Conservation (phyloP, 2,797 vertebrate genomes). For the Cossypha dichroa region DNA sequence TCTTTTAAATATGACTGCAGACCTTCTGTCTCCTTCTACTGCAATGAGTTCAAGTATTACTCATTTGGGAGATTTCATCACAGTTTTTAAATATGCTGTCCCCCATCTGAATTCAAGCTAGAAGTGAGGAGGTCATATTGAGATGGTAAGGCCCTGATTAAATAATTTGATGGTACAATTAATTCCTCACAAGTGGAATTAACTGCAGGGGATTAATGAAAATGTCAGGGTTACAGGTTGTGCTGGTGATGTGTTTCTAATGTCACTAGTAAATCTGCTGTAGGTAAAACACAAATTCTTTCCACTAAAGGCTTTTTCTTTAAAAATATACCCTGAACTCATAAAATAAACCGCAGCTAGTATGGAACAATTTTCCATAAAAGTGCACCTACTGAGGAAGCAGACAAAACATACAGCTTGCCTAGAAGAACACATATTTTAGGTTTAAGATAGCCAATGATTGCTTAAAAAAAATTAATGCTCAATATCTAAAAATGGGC, state of each 20-base stretch:
- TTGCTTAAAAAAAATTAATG: not conserved
- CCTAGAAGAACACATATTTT: not conserved
- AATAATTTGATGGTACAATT: constrained; percentile 58
- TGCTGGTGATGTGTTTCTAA: constrained; percentile 57
- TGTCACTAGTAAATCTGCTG: constrained; percentile 55
- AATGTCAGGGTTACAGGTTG: constrained; percentile 56
- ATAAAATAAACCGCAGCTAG: not conserved
- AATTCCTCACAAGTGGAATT: constrained; percentile 58
- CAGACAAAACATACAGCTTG: not conserved
- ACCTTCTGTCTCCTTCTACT: constrained; percentile 30
- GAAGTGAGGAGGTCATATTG: constrained; percentile 3
- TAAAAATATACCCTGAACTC: constrained; percentile 10
- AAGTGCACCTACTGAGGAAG: not conserved
- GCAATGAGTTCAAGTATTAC: constrained; percentile 5
- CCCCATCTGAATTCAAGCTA: constrained; percentile 14
- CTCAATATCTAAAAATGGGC: not conserved
- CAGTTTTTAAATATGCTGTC: constrained; percentile 12
- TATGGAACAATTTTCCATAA: not conserved
- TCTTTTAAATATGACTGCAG: constrained; percentile 30
- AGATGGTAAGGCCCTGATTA: constrained; percentile 28
- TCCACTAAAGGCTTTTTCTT: not conserved
- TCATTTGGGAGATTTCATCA: constrained; percentile 39
- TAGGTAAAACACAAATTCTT: constrained; percentile 54
- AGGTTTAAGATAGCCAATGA: not conserved
- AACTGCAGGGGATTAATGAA: constrained; percentile 60